phyloP scores from a whole-genome alignment of 2,888 invertebrate species.

The Drosophila cognata region DNA sequence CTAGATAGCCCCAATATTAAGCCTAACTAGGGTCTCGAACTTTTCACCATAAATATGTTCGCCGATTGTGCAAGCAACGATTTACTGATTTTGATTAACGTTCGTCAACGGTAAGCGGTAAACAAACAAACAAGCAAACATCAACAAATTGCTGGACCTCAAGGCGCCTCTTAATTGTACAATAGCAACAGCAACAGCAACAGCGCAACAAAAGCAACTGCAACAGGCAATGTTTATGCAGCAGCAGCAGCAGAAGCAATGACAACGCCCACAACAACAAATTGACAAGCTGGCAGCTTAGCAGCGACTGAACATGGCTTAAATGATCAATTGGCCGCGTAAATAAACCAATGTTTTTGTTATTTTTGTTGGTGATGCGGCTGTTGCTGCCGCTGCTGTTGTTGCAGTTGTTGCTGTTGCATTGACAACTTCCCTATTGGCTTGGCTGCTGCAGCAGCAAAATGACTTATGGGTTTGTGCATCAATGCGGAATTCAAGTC shows the following conservation, averaged over 20 bases:
- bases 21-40: slow-evolving; percentile 18
- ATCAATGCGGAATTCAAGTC: slow-evolving; percentile 75
- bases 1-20: slow-evolving; percentile 5
- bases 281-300: slow-evolving; percentile 52
- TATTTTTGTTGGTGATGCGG: slow-evolving; percentile 20
- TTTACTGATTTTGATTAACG: slow-evolving; percentile 63
- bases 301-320: slow-evolving; percentile 68
- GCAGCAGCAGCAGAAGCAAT: slow-evolving; percentile 33
- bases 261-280: slow-evolving; percentile 72
- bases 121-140: slow-evolving; percentile 43
- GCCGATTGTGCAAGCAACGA: slow-evolving; percentile 64
- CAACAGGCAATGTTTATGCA: slow-evolving; percentile 5
- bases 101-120: slow-evolving; percentile 52
- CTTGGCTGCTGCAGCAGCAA: slow-evolving; percentile 42
- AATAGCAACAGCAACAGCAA: slow-evolving; percentile 33
- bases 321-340: slow-evolving; percentile 78
- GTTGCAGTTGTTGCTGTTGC: slow-evolving; percentile 59
- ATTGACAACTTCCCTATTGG: slow-evolving; percentile 79
- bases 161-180: slow-evolving; percentile 68
- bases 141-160: slow-evolving; percentile 41
- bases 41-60: slow-evolving; percentile 37
- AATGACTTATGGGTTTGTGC: slow-evolving; percentile 78
- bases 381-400: slow-evolving; percentile 9
- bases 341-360: slow-evolving; percentile 53
- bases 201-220: slow-evolving; percentile 22